Evolutionary conservation across 2,888 invertebrate genomes (phyloP).

Genomic region (Phalera bucephala): DNA sequence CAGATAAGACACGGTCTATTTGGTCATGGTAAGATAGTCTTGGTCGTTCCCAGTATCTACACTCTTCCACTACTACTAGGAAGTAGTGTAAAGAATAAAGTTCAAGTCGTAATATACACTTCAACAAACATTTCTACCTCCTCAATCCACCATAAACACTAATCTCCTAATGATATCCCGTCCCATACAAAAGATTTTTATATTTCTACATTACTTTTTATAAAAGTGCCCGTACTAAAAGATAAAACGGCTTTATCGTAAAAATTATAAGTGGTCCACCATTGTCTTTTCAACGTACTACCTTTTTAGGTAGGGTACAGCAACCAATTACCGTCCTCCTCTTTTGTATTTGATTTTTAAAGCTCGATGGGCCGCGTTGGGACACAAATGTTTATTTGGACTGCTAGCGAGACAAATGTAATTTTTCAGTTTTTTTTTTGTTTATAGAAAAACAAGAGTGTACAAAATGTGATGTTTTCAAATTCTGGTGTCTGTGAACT

Average conservation of each 20-base stretch:
- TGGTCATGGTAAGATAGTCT: too few species aligned
- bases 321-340: conserved; percentile 1
- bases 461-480: too few species aligned
- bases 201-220: conserved; percentile 21
- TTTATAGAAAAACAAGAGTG: not conserved
- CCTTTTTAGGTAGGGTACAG: conserved; percentile 10
- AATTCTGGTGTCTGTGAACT: too few species aligned
- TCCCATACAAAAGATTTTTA: conserved; percentile 17
- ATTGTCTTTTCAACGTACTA: conserved; percentile 14
- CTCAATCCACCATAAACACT: conserved; percentile 15
- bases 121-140: too few species aligned
- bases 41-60: too few species aligned
- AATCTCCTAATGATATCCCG: conserved; percentile 17
- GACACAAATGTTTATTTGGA: not conserved
- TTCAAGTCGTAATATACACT: too few species aligned
- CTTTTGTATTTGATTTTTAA: not conserved
- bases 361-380: not conserved
- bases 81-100: too few species aligned
- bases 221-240: conserved; percentile 20
- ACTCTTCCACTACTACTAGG: too few species aligned
- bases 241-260: conserved; percentile 23
- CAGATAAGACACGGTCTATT: too few species aligned
- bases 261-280: conserved; percentile 19
- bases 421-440: not conserved
- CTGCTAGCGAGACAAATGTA: not conserved